Evolutionary conservation across 2,797 vertebrate species (phyloP).

Genomic region (Caiman crocodilus): DNA sequence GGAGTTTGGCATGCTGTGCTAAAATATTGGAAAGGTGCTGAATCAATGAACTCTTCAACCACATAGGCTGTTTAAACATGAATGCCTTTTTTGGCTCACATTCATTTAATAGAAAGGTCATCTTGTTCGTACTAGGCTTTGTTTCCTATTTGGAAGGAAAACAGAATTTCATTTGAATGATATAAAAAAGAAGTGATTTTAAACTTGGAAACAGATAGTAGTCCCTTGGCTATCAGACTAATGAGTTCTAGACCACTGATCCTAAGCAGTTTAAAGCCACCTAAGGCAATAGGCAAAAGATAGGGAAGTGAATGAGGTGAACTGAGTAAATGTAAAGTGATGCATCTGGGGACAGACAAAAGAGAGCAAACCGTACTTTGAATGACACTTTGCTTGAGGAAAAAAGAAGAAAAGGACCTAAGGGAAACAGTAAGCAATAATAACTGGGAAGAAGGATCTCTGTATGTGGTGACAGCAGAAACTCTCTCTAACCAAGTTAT

Average conservation of each 20-base stretch:
- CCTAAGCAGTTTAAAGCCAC: background rate
- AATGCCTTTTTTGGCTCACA: background rate
- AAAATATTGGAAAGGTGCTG: background rate
- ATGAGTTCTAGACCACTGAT: background rate
- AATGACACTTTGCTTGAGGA: background rate
- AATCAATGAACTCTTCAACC: background rate
- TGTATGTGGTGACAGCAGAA: background rate
- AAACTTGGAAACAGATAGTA: background rate
- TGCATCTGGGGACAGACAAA: background rate
- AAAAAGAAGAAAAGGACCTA: background rate
- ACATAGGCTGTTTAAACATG: fast-evolving
- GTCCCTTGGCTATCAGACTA: background rate
- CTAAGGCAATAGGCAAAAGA: background rate
- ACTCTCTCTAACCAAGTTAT: background rate
- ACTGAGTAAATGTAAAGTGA: background rate
- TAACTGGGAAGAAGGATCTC: background rate
- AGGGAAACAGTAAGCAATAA: background rate
- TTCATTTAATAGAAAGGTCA: background rate
- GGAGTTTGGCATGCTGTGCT: background rate
- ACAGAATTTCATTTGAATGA: background rate
- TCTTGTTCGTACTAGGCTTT: background rate
- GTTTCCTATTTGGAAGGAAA: background rate
- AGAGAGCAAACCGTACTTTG: background rate
- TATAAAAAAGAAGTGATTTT: background rate
- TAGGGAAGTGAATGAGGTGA: fast-evolving